Evolutionary conservation across 2,113 vertebrate genomes (phyloP).

Genomic region (Microcebus griseorufus): DNA sequence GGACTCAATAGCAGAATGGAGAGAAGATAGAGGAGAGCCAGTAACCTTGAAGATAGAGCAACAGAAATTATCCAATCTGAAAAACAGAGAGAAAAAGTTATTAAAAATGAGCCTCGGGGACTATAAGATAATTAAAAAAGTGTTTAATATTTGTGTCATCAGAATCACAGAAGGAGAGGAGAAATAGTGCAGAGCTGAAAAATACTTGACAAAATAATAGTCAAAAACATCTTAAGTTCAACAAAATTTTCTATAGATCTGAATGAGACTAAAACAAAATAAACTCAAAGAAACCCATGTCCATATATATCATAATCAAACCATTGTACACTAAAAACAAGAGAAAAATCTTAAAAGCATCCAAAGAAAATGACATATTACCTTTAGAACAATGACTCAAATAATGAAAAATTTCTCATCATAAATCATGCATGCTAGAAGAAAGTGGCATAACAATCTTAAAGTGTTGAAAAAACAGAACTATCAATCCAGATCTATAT

Average conservation of each 20-base stretch:
- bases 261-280: background rate
- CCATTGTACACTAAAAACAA: background rate
- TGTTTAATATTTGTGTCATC: background rate
- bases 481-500: background rate
- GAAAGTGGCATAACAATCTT: background rate
- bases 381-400: background rate
- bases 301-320: background rate
- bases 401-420: background rate
- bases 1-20: background rate
- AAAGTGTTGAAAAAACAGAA: background rate
- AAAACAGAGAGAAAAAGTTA: background rate
- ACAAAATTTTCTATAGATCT: background rate
- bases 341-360: background rate
- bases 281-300: background rate
- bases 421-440: background rate
- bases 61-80: background rate
- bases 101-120: background rate
- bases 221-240: background rate
- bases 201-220: background rate
- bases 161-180: background rate
- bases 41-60: background rate
- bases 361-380: background rate
- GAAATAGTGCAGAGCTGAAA: background rate
- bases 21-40: background rate
- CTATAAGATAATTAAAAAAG: background rate